A percentile compares a stretch with the other conserved stretches of the same genome.
Evolutionary conservation across 2,888 invertebrate species (phyloP).

Genomic region (Ariolimax columbianus): DNA sequence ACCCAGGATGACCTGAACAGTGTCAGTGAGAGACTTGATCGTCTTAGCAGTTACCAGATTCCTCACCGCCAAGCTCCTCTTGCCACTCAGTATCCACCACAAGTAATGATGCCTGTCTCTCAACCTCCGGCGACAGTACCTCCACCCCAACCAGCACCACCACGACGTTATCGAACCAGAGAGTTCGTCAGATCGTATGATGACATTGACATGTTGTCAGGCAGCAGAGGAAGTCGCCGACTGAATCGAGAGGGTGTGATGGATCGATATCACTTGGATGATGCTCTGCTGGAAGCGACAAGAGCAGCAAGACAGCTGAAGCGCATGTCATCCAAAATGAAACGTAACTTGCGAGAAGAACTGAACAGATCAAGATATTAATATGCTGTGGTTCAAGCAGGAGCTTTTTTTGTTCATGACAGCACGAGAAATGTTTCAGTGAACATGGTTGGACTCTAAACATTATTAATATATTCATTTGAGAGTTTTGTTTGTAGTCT

Average conservation of each 20-base stretch:
- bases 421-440: background rate
- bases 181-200: constrained; percentile 62
- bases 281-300: constrained; percentile 67
- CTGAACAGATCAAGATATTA: constrained; percentile 55
- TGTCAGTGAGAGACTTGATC: constrained; percentile 66
- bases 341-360: constrained; percentile 69
- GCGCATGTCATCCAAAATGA: constrained; percentile 71
- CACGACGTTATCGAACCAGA: constrained; percentile 60
- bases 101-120: constrained; percentile 31
- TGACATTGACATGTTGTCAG: constrained; percentile 64
- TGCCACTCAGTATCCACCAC: constrained; percentile 48
- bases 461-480: too few species aligned
- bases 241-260: constrained; percentile 54
- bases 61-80: constrained; percentile 60
- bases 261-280: constrained; percentile 64
- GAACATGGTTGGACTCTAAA: background rate
- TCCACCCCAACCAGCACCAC: constrained; percentile 59
- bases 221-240: constrained; percentile 56
- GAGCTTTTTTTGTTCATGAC: too few species aligned
- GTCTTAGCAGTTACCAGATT: constrained; percentile 67
- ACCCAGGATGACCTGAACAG: constrained; percentile 70
- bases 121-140: constrained; percentile 43
- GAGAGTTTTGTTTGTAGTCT: background rate
- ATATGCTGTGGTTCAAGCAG: background rate
- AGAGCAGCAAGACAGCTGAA: constrained; percentile 68